A percentile compares a stretch with the other conserved stretches of the same genome.
Evolutionary conservation across 2,888 invertebrate species (phyloP).

Genomic region (Campopleginae sp.): DNA sequence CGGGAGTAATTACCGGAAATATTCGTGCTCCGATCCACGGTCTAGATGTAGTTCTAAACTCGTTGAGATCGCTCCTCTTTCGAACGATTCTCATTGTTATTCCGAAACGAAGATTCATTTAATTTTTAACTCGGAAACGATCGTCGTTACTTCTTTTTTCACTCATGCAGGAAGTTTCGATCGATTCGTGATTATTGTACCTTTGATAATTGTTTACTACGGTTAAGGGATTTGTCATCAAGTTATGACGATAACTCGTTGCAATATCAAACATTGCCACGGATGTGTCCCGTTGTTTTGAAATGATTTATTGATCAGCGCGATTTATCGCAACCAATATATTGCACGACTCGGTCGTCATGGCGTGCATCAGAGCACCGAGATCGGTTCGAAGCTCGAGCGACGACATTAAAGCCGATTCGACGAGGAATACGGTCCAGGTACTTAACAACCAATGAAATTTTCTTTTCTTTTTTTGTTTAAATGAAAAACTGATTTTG

Average conservation of each 20-base stretch:
- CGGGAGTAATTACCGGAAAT: neutral
- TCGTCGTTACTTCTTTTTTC: constrained; percentile 57
- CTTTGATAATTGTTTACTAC: neutral
- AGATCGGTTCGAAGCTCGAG: constrained; percentile 91
- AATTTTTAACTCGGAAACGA: constrained; percentile 31
- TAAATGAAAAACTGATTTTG: no score
- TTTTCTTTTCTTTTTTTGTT: no score
- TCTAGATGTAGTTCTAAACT: constrained; percentile 67
- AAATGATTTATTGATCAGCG: constrained; percentile 47
- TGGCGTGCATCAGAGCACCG: constrained; percentile 89
- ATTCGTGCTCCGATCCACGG: constrained; percentile 57
- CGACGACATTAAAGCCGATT: constrained; percentile 88
- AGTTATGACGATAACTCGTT: neutral
- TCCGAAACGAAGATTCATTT: neutral
- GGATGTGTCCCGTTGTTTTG: constrained; percentile 52
- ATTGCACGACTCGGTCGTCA: constrained; percentile 63
- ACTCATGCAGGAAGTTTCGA: constrained; percentile 53
- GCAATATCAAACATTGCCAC: constrained; percentile 15
- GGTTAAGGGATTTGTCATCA: neutral
- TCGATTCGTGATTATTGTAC: constrained; percentile 39
- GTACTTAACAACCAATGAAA: constrained; percentile 69
- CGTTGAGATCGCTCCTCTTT: constrained; percentile 58
- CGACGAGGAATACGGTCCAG: constrained; percentile 80
- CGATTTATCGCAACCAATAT: constrained; percentile 44
- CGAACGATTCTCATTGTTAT: constrained; percentile 13